Percentiles rank a stretch among this genome's conserved stretches.
These are phyloP conservation scores for Megaustenia siamemsis DNA, from an alignment of 2,888 invertebrate species.

Conservation along the genomic window DNA sequence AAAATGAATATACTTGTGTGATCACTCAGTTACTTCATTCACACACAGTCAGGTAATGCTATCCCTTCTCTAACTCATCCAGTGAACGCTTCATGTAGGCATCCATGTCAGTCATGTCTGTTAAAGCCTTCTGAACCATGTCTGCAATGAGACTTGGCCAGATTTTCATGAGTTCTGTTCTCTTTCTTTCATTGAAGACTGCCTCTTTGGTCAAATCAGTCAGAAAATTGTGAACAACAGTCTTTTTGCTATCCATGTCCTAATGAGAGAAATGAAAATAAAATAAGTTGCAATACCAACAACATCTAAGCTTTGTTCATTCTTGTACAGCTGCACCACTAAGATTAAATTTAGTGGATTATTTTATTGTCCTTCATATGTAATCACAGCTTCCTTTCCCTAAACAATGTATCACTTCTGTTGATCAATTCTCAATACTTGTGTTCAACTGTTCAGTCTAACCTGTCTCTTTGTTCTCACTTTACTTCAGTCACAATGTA, in stretches of 20 bases:
- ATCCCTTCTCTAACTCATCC: slow-evolving; percentile 73
- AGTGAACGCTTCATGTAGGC: slow-evolving; percentile 74
- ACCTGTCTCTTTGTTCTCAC: too few relatives aligned
- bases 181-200: slow-evolving; percentile 74
- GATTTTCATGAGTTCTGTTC: slow-evolving; percentile 69
- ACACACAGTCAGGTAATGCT: slow-evolving; percentile 34
- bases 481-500: too few relatives aligned
- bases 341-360: too few relatives aligned
- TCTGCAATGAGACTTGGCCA: slow-evolving; percentile 76
- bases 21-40: not conserved
- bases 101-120: slow-evolving; percentile 73
- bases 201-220: slow-evolving; percentile 74
- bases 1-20: not conserved
- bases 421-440: too few relatives aligned
- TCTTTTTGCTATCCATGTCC: slow-evolving; percentile 65
- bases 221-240: slow-evolving; percentile 70
- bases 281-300: not conserved
- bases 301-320: too few relatives aligned
- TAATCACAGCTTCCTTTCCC: too few relatives aligned
- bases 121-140: slow-evolving; percentile 72
- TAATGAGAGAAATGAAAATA: slow-evolving; percentile 58
- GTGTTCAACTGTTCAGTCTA: too few relatives aligned
- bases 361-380: too few relatives aligned
- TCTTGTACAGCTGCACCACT: too few relatives aligned
- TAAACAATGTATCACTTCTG: too few relatives aligned